phyloP scores from a whole-genome alignment of 1,140 invertebrate species.

The Sarcophaga peregrina region DNA sequence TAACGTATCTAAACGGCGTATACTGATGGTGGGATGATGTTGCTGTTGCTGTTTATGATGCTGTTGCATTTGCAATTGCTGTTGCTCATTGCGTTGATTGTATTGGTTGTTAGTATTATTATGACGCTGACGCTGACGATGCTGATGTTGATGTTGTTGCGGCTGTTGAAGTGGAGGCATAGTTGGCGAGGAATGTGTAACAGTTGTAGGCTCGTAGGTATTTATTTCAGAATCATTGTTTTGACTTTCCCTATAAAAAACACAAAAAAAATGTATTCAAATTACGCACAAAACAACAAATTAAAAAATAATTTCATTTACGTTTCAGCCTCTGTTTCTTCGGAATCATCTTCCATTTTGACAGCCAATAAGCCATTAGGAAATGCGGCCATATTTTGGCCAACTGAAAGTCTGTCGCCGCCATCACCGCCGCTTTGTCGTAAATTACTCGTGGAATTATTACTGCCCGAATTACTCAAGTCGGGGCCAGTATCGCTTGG shows the following conservation, averaged over 20 bases:
- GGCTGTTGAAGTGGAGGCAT: slow-evolving; percentile 29
- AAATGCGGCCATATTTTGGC: slow-evolving; percentile 19
- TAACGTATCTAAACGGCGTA: slow-evolving; percentile 30
- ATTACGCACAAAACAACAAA: neutral
- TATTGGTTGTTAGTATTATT: neutral
- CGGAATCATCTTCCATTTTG: slow-evolving; percentile 45
- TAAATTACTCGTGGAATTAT: slow-evolving; percentile 1
- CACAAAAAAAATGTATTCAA: neutral
- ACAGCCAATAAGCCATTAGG: slow-evolving; percentile 43
- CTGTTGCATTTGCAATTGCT: neutral
- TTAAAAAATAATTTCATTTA: slow-evolving; percentile 31
- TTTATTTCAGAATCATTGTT: slow-evolving; percentile 14
- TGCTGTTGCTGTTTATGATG: slow-evolving; percentile 15
- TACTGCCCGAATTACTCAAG: slow-evolving; percentile 26
- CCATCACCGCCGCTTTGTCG: slow-evolving; percentile 46
- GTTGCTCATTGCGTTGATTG: slow-evolving; percentile 25
- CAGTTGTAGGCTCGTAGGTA: slow-evolving; percentile 13
- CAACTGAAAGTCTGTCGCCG: slow-evolving; percentile 46
- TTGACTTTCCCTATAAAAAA: slow-evolving; percentile 41
- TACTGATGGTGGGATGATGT: slow-evolving; percentile 25
- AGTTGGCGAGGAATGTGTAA: slow-evolving; percentile 30
- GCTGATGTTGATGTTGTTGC: slow-evolving; percentile 23
- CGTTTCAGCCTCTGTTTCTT: slow-evolving; percentile 42
- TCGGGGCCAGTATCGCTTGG: neutral
- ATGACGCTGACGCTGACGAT: neutral